These are phyloP conservation scores for Myrmophylax atrothorax DNA, from an alignment of 2,113 vertebrate genomes.

Conservation along the genomic window DNA sequence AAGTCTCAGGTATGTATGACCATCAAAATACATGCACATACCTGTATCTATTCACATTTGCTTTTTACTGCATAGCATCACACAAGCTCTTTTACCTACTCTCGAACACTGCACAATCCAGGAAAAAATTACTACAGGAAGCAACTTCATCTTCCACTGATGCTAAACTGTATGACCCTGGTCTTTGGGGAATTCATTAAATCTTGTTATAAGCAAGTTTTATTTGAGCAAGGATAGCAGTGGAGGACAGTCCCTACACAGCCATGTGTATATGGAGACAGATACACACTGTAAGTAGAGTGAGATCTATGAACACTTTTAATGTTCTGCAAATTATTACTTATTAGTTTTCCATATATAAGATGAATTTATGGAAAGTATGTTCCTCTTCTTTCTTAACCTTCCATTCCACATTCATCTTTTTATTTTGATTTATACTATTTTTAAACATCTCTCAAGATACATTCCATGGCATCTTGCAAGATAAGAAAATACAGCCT, in stretches of 20 bases:
- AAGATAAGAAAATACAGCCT: not conserved
- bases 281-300: not conserved
- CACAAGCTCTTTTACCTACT: not conserved
- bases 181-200: constrained; percentile 30
- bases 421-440: not conserved
- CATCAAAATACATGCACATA: not conserved
- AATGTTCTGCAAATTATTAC: not conserved
- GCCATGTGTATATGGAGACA: constrained; percentile 6
- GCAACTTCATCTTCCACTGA: not conserved
- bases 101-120: not conserved
- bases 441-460: not conserved
- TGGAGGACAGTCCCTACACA: not conserved
- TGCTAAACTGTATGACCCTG: not conserved
- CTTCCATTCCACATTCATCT: not conserved
- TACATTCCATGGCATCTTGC: not conserved
- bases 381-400: not conserved
- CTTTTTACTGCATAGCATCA: not conserved
- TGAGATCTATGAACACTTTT: not conserved
- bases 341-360: not conserved
- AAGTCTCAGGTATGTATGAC: not conserved
- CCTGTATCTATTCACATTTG: not conserved
- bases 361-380: not conserved
- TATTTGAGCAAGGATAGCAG: constrained; percentile 18
- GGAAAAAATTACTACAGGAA: not conserved
- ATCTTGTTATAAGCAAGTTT: not conserved